Evolutionary conservation across 2,113 vertebrate genomes (phyloP), one percentile per base, ranked within the genome.

Genomic region (Periophthalmus modestus): DNA sequence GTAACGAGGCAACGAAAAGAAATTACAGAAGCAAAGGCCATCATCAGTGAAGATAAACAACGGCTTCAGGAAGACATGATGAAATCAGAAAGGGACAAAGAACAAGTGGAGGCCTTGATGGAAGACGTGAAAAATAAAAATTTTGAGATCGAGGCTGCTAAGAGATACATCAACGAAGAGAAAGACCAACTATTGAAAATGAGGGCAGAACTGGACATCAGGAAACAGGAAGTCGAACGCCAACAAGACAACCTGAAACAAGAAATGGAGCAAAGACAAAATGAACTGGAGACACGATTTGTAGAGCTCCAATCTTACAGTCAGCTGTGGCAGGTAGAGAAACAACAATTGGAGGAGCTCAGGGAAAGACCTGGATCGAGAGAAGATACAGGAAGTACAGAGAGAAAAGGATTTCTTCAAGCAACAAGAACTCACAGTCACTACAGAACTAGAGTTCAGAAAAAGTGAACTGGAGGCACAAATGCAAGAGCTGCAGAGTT

Each of bases 391-490:
- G 39, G 62, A 65, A 65, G 34, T 65, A 2, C 33, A 65, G 57
- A 24, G 7, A 3, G 21, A 21, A 23, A 59, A 39, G 10, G 39
- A 39, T 9, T 5, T 7, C 39, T 9, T 39, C n/a, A 43, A 43
- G 11, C 39, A 39, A 39, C 62, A 39, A 74, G 36, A 71, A 3
- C 24, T 69, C 36, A 23, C 7, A 70, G 68, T 55, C 6, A 33
- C 28, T 14, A 59, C 11, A 43, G 21, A 68, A 52, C 58, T 67
- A 7, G 59, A 66, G 47, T 47, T 74, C 1, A 39, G 71, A 63
- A 72, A 67, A 36, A 33, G 74, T 6, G 77, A 73, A 34, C 46
- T 80, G 9, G 10, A 70, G 39, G 33, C 14, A 58, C 67, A 74
- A 63, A 75, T 19, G 23, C 11, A 57, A 36, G 63, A 67, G 10